phyloP scores from a whole-genome alignment of 2,888 invertebrate species.

The Cataglyphis rosenhaueri region DNA sequence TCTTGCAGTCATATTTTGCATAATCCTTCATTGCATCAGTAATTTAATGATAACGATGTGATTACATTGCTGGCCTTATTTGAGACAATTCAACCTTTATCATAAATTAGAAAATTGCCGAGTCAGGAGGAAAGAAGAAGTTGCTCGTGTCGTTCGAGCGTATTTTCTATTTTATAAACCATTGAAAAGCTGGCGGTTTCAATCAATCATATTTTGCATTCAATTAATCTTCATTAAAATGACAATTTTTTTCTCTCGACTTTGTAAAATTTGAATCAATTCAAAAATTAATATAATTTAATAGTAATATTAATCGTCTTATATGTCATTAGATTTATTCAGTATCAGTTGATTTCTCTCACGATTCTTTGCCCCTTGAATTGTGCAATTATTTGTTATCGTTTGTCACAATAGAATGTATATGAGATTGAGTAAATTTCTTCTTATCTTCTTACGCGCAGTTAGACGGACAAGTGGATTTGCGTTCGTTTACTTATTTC shows the following conservation, averaged over 20 bases:
- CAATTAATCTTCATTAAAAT: neutral
- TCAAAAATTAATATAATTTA: neutral
- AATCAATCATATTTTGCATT: neutral
- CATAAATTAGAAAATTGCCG: slow-evolving; percentile 71
- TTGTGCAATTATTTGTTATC: slow-evolving; percentile 1
- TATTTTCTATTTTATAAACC: neutral
- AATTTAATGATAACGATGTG: slow-evolving; percentile 36
- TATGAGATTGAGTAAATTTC: neutral
- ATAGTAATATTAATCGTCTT: no score
- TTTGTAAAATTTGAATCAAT: neutral
- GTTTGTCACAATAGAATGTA: neutral
- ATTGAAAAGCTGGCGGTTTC: neutral
- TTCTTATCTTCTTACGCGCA: slow-evolving; percentile 9
- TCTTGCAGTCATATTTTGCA: neutral
- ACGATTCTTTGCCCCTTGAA: neutral
- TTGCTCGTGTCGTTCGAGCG: neutral
- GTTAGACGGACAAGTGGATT: neutral
- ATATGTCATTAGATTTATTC: neutral
- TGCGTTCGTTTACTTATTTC: neutral
- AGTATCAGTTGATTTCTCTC: neutral
- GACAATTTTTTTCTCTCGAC: neutral
- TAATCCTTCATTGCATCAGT: slow-evolving; percentile 5
- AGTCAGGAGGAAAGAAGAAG: slow-evolving; percentile 6
- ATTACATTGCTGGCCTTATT: slow-evolving; percentile 33
- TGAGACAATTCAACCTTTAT: slow-evolving; percentile 55